A percentile compares a stretch with the other conserved stretches of the same genome.
Evolutionary conservation across 2,113 vertebrate species (phyloP).

Genomic region (Tragelaphus imberbis): DNA sequence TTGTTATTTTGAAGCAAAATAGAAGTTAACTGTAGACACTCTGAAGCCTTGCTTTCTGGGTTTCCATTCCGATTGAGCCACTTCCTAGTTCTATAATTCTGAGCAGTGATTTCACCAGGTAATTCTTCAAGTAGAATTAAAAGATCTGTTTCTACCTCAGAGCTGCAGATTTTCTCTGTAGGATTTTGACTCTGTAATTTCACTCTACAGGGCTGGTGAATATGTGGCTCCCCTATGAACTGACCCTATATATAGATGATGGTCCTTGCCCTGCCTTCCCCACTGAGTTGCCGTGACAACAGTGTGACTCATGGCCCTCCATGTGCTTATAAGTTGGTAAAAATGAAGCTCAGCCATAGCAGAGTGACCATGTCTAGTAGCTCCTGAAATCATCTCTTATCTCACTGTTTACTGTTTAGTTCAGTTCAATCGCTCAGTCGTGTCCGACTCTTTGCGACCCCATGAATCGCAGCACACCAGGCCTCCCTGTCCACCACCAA

Average conservation of each 20-base stretch:
- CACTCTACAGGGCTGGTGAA: not conserved
- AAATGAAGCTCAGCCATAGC: not conserved
- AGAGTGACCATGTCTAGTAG: not conserved
- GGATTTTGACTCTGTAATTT: not conserved
- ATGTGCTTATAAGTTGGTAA: not conserved
- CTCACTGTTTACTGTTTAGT: not conserved
- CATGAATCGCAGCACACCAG: too few relatives aligned
- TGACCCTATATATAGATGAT: too few relatives aligned
- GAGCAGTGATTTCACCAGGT: not conserved
- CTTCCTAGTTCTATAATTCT: not conserved
- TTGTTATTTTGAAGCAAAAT: not conserved
- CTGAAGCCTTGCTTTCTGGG: not conserved
- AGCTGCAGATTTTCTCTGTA: not conserved
- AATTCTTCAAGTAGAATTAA: not conserved
- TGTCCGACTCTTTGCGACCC: too few relatives aligned
- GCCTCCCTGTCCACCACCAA: too few relatives aligned
- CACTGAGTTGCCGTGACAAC: not conserved
- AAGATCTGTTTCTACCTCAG: not conserved
- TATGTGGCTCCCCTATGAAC: not conserved
- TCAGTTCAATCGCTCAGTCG: too few relatives aligned
- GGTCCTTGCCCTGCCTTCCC: not conserved
- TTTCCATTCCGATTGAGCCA: not conserved
- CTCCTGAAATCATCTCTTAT: not conserved
- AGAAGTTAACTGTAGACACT: accelerated
- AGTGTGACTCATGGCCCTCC: not conserved